These are phyloP conservation scores for Megalurothrips usitatus DNA, from an alignment of 2,888 invertebrate genomes.

Conservation along the genomic window DNA sequence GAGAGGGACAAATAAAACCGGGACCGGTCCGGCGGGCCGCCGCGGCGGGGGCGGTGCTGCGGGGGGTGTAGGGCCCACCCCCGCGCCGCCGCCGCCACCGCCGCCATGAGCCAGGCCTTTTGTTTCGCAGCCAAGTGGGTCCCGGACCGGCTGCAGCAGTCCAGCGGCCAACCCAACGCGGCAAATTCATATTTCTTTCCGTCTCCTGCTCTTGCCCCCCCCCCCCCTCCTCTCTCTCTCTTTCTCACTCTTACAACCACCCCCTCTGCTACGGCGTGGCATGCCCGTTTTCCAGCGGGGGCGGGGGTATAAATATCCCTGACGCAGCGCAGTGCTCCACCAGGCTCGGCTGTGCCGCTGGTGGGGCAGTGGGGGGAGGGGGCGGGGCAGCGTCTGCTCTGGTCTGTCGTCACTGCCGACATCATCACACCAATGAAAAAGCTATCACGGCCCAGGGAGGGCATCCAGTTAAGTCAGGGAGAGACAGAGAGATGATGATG, in stretches of 20 bases:
- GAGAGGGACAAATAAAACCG: constrained; percentile 20
- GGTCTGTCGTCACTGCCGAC: too few species aligned
- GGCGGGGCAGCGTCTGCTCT: too few species aligned
- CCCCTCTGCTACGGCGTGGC: background rate
- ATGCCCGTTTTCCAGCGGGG: too few species aligned
- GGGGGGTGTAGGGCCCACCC: background rate
- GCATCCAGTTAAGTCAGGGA: too few species aligned
- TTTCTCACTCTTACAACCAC: background rate
- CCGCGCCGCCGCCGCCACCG: background rate
- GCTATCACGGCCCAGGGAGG: too few species aligned
- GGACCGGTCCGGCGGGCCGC: background rate
- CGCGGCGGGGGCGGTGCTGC: background rate
- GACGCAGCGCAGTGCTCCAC: too few species aligned
- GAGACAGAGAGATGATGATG: too few species aligned
- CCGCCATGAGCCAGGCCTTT: background rate
- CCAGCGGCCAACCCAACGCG: background rate
- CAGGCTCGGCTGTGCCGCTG: too few species aligned
- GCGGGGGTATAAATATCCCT: too few species aligned
- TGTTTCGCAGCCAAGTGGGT: too few species aligned
- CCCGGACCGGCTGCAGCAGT: background rate
- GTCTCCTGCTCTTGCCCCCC: background rate
- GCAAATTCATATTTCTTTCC: background rate
- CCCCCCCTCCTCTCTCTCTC: constrained; percentile 18
- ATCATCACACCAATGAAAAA: too few species aligned
- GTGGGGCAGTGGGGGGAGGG: too few species aligned